Evolutionary conservation across 2,113 vertebrate genomes (phyloP).

Genomic region (Tiliqua scincoides): DNA sequence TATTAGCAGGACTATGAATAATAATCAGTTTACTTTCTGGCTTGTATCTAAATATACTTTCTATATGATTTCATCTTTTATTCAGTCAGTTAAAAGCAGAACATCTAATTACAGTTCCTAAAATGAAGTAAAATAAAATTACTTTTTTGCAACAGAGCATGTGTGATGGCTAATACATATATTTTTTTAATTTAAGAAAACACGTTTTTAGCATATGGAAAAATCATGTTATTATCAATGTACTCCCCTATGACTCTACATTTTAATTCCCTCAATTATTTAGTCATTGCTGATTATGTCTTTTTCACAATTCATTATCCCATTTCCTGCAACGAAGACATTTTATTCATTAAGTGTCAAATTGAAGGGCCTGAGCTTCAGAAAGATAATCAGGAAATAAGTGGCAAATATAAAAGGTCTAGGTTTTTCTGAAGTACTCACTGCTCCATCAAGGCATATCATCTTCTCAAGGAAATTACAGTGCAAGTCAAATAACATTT

Average conservation of each 20-base stretch:
- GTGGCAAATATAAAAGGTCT: constrained; percentile 72
- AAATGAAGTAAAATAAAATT: constrained; percentile 64
- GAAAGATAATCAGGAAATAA: constrained; percentile 77
- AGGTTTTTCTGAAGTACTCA: constrained; percentile 70
- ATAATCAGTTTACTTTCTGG: constrained; percentile 84
- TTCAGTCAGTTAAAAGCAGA: constrained; percentile 85
- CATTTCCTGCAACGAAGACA: constrained; percentile 77
- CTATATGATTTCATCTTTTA: constrained; percentile 88
- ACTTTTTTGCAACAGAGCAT: constrained; percentile 70
- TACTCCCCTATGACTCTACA: constrained; percentile 81
- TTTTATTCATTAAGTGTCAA: constrained; percentile 84
- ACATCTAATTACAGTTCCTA: constrained; percentile 84
- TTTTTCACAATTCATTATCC: constrained; percentile 85
- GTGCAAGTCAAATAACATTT: constrained; percentile 43
- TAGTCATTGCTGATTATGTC: constrained; percentile 85
- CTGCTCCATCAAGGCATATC: constrained; percentile 59
- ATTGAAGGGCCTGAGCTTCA: constrained; percentile 77
- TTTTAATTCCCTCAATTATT: constrained; percentile 84
- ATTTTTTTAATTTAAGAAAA: constrained; percentile 48
- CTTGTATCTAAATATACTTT: constrained; percentile 85
- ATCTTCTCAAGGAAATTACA: constrained; percentile 53
- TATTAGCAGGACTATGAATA: constrained; percentile 83
- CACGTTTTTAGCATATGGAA: constrained; percentile 84
- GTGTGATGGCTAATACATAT: constrained; percentile 80
- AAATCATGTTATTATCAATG: constrained; percentile 84